phyloP scores from a whole-genome alignment of 2,797 vertebrate genomes.

The Mionectes olivaceus region DNA sequence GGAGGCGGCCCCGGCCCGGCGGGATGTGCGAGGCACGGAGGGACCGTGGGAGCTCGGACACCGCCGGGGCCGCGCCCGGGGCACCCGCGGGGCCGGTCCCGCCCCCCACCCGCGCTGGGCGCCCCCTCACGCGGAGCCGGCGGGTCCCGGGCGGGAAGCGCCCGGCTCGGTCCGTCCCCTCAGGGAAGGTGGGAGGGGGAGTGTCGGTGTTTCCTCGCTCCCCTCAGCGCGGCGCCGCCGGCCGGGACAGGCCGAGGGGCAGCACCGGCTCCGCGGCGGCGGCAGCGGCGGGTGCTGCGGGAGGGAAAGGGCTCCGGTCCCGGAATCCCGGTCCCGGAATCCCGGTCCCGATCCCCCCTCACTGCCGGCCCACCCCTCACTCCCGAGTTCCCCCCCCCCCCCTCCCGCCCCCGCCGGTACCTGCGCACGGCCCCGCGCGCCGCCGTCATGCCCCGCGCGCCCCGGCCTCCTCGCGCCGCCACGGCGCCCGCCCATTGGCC shows the following conservation, averaged over 20 bases:
- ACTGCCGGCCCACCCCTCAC: not conserved
- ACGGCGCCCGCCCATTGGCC: not conserved
- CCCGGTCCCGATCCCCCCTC: not conserved
- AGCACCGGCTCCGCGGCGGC: not conserved
- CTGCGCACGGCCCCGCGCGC: not conserved
- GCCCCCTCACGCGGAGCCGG: not conserved
- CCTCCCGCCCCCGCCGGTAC: not conserved
- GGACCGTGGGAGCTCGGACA: not conserved
- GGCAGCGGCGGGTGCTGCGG: not conserved
- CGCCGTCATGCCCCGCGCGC: not conserved
- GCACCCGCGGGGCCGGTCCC: not conserved
- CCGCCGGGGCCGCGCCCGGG: not conserved
- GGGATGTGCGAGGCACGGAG: not conserved
- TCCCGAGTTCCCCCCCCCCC: not conserved
- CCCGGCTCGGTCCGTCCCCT: not conserved
- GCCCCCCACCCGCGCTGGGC: not conserved
- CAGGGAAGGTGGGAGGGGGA: not conserved
- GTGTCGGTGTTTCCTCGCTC: not conserved
- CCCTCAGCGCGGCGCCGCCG: not conserved
- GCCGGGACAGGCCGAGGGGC: not conserved
- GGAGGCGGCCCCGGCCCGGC: not conserved
- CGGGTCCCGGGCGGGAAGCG: no score
- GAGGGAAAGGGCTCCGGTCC: not conserved
- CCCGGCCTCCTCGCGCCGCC: not conserved
- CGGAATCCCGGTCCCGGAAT: not conserved